Percentiles rank a stretch among this genome's conserved stretches.
Conservation (phyloP, 2,113 vertebrate species). For the Deroptyus accipitrinus region DNA sequence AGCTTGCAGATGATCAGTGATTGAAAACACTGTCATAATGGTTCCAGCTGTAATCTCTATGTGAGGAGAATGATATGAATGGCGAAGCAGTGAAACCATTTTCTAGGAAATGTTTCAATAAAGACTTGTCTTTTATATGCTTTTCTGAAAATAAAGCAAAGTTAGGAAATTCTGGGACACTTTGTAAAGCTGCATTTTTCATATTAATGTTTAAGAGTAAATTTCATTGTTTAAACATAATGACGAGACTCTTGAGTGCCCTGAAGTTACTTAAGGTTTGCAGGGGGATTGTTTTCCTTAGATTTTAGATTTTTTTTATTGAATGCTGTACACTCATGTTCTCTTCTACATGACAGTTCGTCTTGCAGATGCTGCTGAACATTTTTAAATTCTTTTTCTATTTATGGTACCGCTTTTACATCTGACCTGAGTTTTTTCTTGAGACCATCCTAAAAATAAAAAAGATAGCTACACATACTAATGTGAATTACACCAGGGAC, state of each 20-base stretch:
- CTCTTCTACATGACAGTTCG: slow-evolving; percentile 11
- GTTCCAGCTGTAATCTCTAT: not conserved
- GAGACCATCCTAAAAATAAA: slow-evolving; percentile 68
- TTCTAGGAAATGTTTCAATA: rapidly evolving
- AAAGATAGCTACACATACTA: slow-evolving; percentile 38
- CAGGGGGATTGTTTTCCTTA: rapidly evolving
- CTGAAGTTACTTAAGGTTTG: not conserved
- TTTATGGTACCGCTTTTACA: slow-evolving; percentile 64
- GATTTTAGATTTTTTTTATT: not conserved
- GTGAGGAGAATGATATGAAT: not conserved
- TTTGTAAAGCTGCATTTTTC: not conserved
- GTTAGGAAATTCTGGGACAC: not conserved
- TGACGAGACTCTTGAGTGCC: not conserved
- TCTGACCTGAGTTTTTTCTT: slow-evolving; percentile 59
- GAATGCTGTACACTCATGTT: not conserved
- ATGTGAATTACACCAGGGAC: slow-evolving; percentile 50
- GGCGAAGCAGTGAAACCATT: not conserved
- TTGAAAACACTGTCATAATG: not conserved
- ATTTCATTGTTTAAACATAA: not conserved
- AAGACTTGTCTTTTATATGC: not conserved
- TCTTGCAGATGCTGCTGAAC: slow-evolving; percentile 53
- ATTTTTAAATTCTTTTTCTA: slow-evolving; percentile 63
- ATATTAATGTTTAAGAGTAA: not conserved
- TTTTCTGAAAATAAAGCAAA: not conserved
- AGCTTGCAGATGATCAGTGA: not conserved